Base-by-base conservation (phyloP, 2,888 invertebrate genomes). In the Trisateles emortualis region DNA sequence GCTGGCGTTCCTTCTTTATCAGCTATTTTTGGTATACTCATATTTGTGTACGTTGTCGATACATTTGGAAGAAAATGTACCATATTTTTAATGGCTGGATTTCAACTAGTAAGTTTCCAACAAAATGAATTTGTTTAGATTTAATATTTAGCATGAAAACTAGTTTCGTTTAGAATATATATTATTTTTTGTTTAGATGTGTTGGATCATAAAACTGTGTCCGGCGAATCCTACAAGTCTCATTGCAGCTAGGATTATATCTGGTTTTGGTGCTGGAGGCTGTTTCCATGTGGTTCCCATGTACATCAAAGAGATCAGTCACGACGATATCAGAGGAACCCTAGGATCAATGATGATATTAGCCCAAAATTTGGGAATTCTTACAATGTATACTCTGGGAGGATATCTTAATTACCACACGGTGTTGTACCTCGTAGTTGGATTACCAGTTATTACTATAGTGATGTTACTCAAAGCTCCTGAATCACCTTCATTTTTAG, bases 1-100 rank as follows among this genome's bases (percentile, higher is more conserved):
- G 93, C 88, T 6, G 90, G 93, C 8, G 49, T 86, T 4, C 79
- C 92, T 35, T 81, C 87, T 11, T 55, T 93, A n/a, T 83, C 87
- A 1, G 92, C 87, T 3, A 68, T 87, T 0, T 30, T 83, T 10
- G 87, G 88, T 0, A 87, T 88, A 5, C 74, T 89, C 0, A 42
- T 87, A 0, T 92, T 85, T 61, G 81, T 92, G 2, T 75, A 78
- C 43, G 36, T 87, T 3, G 84, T 87, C 0, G 90, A 93, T 55
- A 76, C 61, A 19, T 81, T 78, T 54, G 93, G 93, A 0, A 80
- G 94, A 13, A 93, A 88, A 71, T 53, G 61, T 8, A 78, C 89
- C 1, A 78, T 91, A 0, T 71, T 93, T n/a, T 36, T 89, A 0
- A 82, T 92, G 9, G 81, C 88, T 0, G 32, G 92, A 0, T 90